These are phyloP conservation scores for Pseudocheirus occidentalis DNA, from an alignment of 2,797 vertebrate species.

Conservation along the genomic window DNA sequence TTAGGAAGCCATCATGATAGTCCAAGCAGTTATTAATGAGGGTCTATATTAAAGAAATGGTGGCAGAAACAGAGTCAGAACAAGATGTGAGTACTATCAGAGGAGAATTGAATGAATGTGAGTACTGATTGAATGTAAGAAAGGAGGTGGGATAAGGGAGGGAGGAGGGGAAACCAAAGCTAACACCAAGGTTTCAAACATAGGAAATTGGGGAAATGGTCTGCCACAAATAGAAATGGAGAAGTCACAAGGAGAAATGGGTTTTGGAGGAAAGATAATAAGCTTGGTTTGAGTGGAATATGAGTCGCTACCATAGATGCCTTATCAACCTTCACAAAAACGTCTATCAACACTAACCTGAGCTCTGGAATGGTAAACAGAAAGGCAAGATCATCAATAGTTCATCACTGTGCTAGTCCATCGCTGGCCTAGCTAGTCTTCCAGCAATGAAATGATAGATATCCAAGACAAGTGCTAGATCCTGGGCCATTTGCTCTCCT, in stretches of 20 bases:
- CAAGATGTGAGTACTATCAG: neutral
- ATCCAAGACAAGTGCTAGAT: neutral
- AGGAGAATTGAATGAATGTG: neutral
- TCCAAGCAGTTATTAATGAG: neutral
- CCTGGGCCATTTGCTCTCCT: neutral
- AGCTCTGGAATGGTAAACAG: neutral
- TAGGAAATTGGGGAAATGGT: neutral
- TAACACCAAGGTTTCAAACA: slow-evolving; percentile 18
- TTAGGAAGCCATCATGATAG: neutral
- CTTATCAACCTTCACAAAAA: neutral
- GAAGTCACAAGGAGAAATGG: neutral
- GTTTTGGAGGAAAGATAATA: neutral
- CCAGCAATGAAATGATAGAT: neutral
- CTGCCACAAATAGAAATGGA: neutral
- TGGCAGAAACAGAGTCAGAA: neutral
- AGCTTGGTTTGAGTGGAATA: neutral
- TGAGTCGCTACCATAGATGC: neutral
- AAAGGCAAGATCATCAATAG: neutral
- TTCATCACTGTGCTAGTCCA: neutral
- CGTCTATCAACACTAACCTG: neutral
- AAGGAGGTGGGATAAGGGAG: neutral
- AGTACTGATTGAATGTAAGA: neutral
- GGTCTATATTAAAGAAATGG: neutral
- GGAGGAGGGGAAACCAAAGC: neutral
- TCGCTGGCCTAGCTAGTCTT: neutral